Evolutionary conservation across 1,140 invertebrate genomes (phyloP).

Genomic region (Cepaea nemoralis): DNA sequence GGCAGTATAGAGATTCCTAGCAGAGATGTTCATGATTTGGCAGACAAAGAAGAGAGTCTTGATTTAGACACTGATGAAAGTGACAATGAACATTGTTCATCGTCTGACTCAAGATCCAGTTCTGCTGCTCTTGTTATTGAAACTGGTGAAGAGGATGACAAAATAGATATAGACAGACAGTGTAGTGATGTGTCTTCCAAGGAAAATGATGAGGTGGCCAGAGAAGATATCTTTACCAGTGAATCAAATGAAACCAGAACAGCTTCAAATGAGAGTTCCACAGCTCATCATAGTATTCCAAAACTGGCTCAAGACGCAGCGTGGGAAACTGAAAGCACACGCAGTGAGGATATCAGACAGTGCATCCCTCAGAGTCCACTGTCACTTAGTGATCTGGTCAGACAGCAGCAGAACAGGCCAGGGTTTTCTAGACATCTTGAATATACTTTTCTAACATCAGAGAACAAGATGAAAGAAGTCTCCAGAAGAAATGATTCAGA

Average conservation of each 20-base stretch:
- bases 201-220: background rate
- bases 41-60: background rate
- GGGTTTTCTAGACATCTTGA: conserved; percentile 8
- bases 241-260: background rate
- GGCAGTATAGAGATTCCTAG: background rate
- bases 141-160: conserved; percentile 30
- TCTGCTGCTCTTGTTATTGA: conserved; percentile 33
- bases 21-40: background rate
- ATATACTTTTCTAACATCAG: conserved; percentile 18
- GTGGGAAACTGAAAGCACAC: background rate
- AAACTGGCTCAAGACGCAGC: background rate
- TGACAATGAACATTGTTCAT: conserved; percentile 12
- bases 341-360: background rate
- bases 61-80: conserved; percentile 15
- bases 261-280: background rate
- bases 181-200: background rate
- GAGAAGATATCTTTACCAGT: background rate
- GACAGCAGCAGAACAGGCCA: conserved; percentile 18
- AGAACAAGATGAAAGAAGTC: background rate
- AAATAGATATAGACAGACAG: background rate
- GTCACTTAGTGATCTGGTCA: conserved; percentile 27
- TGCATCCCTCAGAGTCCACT: conserved; percentile 22
- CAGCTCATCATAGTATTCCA: background rate
- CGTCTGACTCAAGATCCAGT: conserved; percentile 25
- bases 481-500: background rate